Conservation (phyloP, 2,888 invertebrate genomes). For the Xanthostigma xanthostigma region DNA sequence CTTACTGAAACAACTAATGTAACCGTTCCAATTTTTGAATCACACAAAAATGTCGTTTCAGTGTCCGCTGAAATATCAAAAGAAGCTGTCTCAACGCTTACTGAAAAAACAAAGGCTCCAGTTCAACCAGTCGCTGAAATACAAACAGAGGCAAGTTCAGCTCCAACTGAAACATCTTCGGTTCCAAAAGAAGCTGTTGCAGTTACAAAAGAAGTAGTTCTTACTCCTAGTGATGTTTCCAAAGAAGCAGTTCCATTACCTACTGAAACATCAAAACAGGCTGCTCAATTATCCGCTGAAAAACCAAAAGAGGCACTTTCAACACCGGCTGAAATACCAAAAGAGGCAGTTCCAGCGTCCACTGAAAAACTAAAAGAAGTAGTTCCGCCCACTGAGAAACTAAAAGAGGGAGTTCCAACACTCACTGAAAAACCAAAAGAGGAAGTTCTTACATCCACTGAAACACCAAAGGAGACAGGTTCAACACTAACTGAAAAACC, state of each 20-base stretch:
- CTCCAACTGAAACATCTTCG: constrained; percentile 3
- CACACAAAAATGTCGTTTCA: not conserved
- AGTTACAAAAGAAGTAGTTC: not conserved
- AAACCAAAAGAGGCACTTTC: not conserved
- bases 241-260: not conserved
- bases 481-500: constrained; percentile 10
- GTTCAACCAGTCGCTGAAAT: not conserved
- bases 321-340: not conserved
- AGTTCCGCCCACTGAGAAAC: constrained; percentile 7
- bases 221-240: constrained; percentile 1
- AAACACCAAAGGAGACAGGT: constrained; percentile 9
- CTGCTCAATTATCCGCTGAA: constrained; percentile 2
- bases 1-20: not conserved
- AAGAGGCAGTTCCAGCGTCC: constrained; percentile 1
- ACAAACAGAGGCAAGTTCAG: not conserved
- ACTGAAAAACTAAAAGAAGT: not conserved
- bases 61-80: not conserved
- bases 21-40: constrained; percentile 16
- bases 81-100: not conserved
- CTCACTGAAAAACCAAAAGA: constrained; percentile 9
- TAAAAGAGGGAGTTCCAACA: not conserved
- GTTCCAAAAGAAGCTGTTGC: not conserved
- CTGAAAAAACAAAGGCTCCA: not conserved
- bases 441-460: constrained; percentile 6
- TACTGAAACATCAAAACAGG: not conserved